Evolutionary conservation across 1,140 invertebrate genomes (phyloP).

Genomic region (Aphaenogaster ashmeadi): DNA sequence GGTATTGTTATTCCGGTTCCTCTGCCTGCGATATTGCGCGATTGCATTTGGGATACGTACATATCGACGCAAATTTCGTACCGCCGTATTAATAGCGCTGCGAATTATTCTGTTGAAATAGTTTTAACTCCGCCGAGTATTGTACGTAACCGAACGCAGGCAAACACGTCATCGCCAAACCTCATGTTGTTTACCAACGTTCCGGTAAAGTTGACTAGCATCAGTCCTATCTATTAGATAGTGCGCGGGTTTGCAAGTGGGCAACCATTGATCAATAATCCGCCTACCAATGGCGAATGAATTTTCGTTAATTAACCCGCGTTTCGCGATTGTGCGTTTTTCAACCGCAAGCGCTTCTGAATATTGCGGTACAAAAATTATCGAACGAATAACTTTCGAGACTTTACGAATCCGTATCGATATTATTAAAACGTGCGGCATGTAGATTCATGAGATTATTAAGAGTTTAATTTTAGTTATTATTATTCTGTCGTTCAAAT

Average conservation of each 20-base stretch:
- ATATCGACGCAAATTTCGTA: constrained; percentile 36
- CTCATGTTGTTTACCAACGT: constrained; percentile 48
- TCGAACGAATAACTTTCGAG: not conserved
- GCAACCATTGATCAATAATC: constrained; percentile 29
- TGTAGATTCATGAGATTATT: not conserved
- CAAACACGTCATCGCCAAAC: constrained; percentile 50
- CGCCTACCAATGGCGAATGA: constrained; percentile 1
- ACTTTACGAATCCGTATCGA: not conserved
- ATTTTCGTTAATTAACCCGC: constrained; percentile 46
- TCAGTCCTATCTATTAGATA: constrained; percentile 26
- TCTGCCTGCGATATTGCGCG: not conserved
- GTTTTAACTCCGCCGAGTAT: constrained; percentile 45
- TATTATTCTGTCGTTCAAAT: constrained; percentile 16
- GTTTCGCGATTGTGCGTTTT: not conserved
- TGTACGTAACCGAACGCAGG: constrained; percentile 8
- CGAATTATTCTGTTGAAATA: constrained; percentile 55
- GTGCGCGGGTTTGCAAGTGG: not conserved
- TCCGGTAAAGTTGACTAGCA: constrained; percentile 52
- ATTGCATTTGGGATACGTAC: not conserved
- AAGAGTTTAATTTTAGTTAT: not conserved
- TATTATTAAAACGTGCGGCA: not conserved
- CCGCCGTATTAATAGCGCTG: not conserved
- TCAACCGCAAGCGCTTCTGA: not conserved
- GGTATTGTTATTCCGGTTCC: not conserved
- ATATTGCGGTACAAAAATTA: not conserved